A percentile compares a stretch with the other conserved stretches of the same genome.
Evolutionary conservation across 2,888 invertebrate species (phyloP).

Genomic region (Chydorus sphaericus): DNA sequence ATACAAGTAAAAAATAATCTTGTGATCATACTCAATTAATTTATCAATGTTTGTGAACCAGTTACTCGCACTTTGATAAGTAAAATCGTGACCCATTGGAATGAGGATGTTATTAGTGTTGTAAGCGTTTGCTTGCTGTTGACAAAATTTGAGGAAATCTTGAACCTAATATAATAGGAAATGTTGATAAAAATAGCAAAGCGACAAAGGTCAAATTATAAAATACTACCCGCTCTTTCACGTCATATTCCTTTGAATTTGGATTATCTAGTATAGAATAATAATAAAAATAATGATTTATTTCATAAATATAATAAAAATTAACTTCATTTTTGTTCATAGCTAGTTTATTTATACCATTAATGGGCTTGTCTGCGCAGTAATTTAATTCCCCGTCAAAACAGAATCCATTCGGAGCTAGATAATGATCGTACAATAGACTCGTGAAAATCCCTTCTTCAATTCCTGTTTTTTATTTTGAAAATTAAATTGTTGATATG

Average conservation of each 20-base stretch:
- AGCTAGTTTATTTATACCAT: too few relatives aligned
- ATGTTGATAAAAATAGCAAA: too few relatives aligned
- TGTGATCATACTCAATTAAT: slow-evolving; percentile 55
- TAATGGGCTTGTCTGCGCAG: slow-evolving; percentile 69
- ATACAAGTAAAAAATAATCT: too few relatives aligned
- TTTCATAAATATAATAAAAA: too few relatives aligned
- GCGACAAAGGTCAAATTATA: too few relatives aligned
- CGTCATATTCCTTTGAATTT: slow-evolving; percentile 13
- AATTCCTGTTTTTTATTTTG: too few relatives aligned
- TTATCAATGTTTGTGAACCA: slow-evolving; percentile 76
- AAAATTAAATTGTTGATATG: too few relatives aligned
- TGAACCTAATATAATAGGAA: too few relatives aligned
- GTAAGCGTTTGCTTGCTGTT: slow-evolving; percentile 41
- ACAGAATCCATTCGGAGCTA: slow-evolving; percentile 79
- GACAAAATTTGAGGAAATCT: slow-evolving; percentile 34
- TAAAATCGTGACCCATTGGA: slow-evolving; percentile 87
- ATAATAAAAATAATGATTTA: too few relatives aligned
- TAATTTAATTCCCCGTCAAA: slow-evolving; percentile 76
- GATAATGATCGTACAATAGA: slow-evolving; percentile 63
- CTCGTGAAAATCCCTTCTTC: slow-evolving; percentile 56
- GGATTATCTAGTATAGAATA: too few relatives aligned
- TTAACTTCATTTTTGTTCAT: too few relatives aligned
- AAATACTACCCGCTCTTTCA: slow-evolving; percentile 7
- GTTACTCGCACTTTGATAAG: slow-evolving; percentile 61
- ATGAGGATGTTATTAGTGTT: slow-evolving; percentile 57